Conservation (phyloP, 2,888 invertebrate species). For the Mimas tiliae region DNA sequence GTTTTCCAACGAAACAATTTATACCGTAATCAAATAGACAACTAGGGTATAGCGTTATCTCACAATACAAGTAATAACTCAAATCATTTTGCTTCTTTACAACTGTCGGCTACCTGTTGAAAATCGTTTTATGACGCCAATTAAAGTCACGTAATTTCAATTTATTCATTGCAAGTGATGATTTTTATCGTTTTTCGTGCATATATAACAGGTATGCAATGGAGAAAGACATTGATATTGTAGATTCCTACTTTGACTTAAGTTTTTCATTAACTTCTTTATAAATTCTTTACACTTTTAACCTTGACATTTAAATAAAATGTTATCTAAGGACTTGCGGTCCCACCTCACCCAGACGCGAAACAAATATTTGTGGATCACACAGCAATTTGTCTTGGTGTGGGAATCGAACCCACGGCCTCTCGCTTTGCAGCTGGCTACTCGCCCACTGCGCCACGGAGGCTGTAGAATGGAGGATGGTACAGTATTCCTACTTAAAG, state of each 20-base stretch:
- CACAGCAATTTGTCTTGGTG: too few species aligned
- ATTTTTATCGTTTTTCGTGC: background rate
- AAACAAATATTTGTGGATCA: too few species aligned
- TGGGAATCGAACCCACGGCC: too few species aligned
- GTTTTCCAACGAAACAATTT: slow-evolving; percentile 2
- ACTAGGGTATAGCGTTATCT: background rate
- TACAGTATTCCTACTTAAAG: background rate
- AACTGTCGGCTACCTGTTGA: slow-evolving; percentile 7
- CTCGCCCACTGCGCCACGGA: too few species aligned
- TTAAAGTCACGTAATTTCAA: background rate
- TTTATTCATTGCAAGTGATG: background rate
- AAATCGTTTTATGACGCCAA: slow-evolving; percentile 4
- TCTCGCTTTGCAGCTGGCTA: too few species aligned
- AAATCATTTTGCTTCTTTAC: slow-evolving; percentile 1
- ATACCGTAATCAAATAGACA: background rate
- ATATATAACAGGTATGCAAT: background rate
- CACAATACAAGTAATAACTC: background rate
- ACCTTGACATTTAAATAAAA: too few species aligned
- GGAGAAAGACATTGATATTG: background rate
- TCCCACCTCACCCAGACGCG: too few species aligned
- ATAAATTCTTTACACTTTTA: background rate
- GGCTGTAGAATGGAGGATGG: too few species aligned
- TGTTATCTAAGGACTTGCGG: too few species aligned
- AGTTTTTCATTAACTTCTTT: too few species aligned
- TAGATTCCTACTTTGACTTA: background rate